phyloP scores from a whole-genome alignment of 2,797 vertebrate species.

The Hoplostethus atlanticus region DNA sequence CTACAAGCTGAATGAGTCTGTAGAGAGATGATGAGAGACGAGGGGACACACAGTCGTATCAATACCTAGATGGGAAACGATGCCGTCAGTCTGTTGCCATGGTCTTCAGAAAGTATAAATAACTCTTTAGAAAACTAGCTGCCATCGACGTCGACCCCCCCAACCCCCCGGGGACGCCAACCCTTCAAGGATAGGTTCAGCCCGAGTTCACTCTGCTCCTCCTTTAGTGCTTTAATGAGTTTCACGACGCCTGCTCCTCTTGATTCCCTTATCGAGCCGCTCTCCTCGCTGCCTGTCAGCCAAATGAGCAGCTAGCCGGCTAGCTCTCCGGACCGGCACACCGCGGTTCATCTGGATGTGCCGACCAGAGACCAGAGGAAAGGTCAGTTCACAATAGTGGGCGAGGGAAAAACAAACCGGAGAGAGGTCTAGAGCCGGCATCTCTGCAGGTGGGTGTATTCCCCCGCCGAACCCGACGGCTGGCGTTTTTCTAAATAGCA shows the following conservation, averaged over 20 bases:
- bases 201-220: conserved; percentile 72
- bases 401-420: conserved; percentile 13
- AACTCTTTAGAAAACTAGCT: conserved; percentile 64
- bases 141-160: conserved; percentile 29
- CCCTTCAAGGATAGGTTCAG: conserved; percentile 69
- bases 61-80: conserved; percentile 45
- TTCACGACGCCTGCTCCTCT: conserved; percentile 59
- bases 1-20: no score
- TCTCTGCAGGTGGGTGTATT: conserved; percentile 53
- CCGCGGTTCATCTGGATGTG: conserved; percentile 61
- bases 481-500: conserved; percentile 67
- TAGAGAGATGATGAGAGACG: not conserved
- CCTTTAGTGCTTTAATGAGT: conserved; percentile 78
- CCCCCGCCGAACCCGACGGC: conserved; percentile 53
- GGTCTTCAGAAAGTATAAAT: conserved; percentile 75
- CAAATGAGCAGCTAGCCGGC: conserved; percentile 72
- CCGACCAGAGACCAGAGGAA: conserved; percentile 43
- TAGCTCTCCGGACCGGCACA: conserved; percentile 44
- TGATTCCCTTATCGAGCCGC: conserved; percentile 67
- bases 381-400: conserved; percentile 65
- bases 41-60: conserved; percentile 38
- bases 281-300: conserved; percentile 60
- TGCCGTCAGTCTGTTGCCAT: conserved; percentile 60
- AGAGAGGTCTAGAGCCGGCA: conserved; percentile 8
- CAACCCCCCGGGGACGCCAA: conserved; percentile 45